A percentile compares a stretch with the other conserved stretches of the same genome.
Conservation (phyloP, 1,140 invertebrate genomes). For the Saccostrea cuccullata region DNA sequence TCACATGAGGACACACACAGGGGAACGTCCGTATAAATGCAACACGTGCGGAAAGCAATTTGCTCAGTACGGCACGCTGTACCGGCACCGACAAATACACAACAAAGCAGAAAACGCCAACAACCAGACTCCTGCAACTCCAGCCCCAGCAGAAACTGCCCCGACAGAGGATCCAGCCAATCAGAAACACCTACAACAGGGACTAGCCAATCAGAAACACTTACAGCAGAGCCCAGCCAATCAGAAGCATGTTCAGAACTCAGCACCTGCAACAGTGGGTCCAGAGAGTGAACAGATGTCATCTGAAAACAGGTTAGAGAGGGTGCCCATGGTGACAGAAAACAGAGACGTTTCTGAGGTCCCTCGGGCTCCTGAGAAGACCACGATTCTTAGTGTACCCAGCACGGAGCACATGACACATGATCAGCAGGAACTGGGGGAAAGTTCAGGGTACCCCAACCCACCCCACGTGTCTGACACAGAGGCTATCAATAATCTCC, state of each 20-base stretch:
- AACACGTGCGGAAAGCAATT: conserved; percentile 52
- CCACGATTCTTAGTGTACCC: not conserved
- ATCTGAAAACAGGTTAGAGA: not conserved
- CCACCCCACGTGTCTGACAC: not conserved
- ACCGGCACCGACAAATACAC: conserved; percentile 38
- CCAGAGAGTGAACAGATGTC: not conserved
- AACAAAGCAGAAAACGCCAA: conserved; percentile 3
- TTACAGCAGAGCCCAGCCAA: not conserved
- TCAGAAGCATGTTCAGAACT: not conserved
- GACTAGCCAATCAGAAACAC: conserved; percentile 8
- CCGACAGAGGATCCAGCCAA: not conserved
- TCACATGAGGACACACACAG: conserved; percentile 43
- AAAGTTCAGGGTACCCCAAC: not conserved
- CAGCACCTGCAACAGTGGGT: not conserved
- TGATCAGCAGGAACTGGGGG: not conserved
- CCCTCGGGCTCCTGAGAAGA: not conserved
- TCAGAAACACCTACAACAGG: not conserved
- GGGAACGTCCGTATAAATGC: conserved; percentile 51
- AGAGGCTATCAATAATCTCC: not conserved
- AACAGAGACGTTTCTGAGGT: not conserved
- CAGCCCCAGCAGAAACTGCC: not conserved
- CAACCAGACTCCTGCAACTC: not conserved
- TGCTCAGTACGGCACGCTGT: conserved; percentile 45
- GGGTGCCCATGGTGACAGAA: not conserved
- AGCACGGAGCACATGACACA: conserved; percentile 2